These are phyloP conservation scores for Apodemus speciosus DNA, from an alignment of 2,113 vertebrate genomes.

Conservation along the genomic window DNA sequence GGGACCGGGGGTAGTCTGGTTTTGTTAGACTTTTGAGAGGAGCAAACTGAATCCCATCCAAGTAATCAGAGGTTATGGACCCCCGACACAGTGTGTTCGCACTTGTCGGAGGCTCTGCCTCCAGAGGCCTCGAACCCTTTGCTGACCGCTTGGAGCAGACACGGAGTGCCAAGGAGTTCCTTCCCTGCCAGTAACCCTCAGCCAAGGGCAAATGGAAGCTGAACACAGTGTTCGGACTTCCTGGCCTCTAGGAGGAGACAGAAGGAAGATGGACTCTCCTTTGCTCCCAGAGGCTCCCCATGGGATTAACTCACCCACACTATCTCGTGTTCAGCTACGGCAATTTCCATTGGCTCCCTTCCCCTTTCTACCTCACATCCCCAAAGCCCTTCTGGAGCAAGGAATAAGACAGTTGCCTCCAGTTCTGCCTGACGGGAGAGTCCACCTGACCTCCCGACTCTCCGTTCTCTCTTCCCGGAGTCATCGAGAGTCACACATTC, in stretches of 20 bases:
- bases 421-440: background rate
- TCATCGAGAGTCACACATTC: background rate
- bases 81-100: background rate
- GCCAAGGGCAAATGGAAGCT: background rate
- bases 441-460: background rate
- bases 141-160: background rate
- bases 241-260: background rate
- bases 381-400: background rate
- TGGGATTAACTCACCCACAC: rapidly evolving
- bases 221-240: background rate
- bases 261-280: background rate
- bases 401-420: background rate
- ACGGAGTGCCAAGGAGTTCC: background rate
- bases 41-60: conserved; percentile 69
- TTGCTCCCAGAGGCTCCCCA: background rate
- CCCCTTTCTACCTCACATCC: background rate
- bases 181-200: background rate
- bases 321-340: background rate
- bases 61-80: conserved; percentile 45
- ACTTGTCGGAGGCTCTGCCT: background rate
- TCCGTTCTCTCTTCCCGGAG: background rate
- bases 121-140: background rate
- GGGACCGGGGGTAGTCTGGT: conserved; percentile 21
- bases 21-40: conserved; percentile 68
- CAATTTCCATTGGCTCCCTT: background rate